A percentile compares a stretch with the other conserved stretches of the same genome.
These are phyloP conservation scores for Zaprionus kolodkinae DNA, from an alignment of 1,140 invertebrate genomes.

Conservation along the genomic window DNA sequence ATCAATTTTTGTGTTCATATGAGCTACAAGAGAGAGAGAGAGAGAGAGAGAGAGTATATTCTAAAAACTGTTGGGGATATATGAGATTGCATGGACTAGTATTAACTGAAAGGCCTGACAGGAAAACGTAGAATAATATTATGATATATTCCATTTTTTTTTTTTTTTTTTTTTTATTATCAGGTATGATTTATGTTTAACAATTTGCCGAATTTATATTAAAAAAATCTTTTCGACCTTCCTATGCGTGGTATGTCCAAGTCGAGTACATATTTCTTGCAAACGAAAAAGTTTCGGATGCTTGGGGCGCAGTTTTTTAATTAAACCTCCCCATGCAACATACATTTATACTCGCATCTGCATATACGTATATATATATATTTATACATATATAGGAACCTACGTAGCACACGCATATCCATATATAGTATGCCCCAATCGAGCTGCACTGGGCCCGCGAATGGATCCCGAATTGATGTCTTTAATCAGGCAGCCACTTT, in stretches of 20 bases:
- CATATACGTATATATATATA: background rate
- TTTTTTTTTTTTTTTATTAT: too few relatives aligned
- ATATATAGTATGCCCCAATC: background rate
- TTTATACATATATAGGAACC: background rate
- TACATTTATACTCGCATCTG: slow-evolving; percentile 1
- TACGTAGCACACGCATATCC: background rate
- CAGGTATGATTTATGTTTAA: too few relatives aligned
- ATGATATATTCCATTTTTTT: too few relatives aligned
- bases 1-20: too few relatives aligned
- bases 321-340: slow-evolving; percentile 57
- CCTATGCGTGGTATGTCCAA: background rate
- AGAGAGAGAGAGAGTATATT: too few relatives aligned
- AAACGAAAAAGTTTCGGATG: background rate
- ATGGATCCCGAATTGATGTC: slow-evolving; percentile 62
- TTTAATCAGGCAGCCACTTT: slow-evolving; percentile 76
- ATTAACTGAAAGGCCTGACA: too few relatives aligned
- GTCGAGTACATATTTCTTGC: background rate
- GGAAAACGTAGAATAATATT: too few relatives aligned
- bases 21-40: too few relatives aligned
- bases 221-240: background rate
- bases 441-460: background rate
- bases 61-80: too few relatives aligned
- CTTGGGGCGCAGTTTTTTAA: slow-evolving; percentile 68
- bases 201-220: background rate
- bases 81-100: too few relatives aligned